Base-by-base conservation (phyloP, 1,140 invertebrate genomes). In the Planococcus citri region DNA sequence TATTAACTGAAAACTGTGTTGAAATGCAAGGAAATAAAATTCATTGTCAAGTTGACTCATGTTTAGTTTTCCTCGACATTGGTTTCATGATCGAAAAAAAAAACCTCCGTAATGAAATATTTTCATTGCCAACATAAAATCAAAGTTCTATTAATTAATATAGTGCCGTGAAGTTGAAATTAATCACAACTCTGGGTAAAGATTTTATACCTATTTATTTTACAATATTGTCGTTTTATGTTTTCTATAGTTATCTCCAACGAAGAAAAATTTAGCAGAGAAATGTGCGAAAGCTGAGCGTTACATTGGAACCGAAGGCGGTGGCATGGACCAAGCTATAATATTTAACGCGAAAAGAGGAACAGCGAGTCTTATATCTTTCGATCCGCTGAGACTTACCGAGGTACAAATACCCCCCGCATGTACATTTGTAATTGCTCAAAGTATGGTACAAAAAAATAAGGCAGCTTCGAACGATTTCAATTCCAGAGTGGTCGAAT, bases 301-400 rank as follows among this genome's bases (percentile, higher is more conserved):
- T 72, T 94, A 92, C 73, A 95, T 98, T 74, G 97, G 96, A 17
- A 94, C 91, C 9, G 86, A 95, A 80, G 95, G 96, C 27, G 97
- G 97, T 41, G 97, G 96, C 72, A 99, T 99, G 97, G 97, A 99
- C 79, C 97, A 99, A 81, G 95, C 97, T 0, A 98, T 98, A 75
- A 92, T 92, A 68, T 93, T 98, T 79, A 83, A 98, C 21, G 95
- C 92, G 1, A 85, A 90, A 76, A 79, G 86, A 78, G 94, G 93
- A 85, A 78, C 78, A 72, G 93, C 93, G 0, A 92, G 94, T 77
- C 83, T 93, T 72, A 98, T 99, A 73, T 89, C 96, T 74, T 99
- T 97, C 81, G 86, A 94, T 76, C 97, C 97, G 0, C 78, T 98
- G 14, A 83, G 83, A 72, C 86, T 88, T 4, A 84, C 82, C 37